phyloP scores from a whole-genome alignment of 2,888 invertebrate genomes.

The Aleiodes testaceus region DNA sequence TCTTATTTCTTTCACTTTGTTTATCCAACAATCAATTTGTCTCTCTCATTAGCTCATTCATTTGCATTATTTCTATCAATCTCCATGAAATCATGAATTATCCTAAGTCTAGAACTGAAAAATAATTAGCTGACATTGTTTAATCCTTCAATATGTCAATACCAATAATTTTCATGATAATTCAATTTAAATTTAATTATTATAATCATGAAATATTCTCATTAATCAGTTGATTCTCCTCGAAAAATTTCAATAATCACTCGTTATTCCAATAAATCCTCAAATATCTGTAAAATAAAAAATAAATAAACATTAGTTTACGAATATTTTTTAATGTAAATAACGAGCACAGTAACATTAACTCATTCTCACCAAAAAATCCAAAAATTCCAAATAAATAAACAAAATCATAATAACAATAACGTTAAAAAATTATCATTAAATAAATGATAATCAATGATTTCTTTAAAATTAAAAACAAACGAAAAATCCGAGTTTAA shows the following conservation, averaged over 20 bases:
- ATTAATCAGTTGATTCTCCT: slow-evolving; percentile 47
- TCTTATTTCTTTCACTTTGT: neutral
- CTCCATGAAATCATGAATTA: slow-evolving; percentile 47
- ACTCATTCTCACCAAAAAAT: neutral
- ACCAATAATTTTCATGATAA: slow-evolving; percentile 44
- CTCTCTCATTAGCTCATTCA: neutral
- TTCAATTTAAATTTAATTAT: slow-evolving; percentile 27
- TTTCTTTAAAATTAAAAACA: neutral
- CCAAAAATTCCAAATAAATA: neutral
- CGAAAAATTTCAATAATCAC: too few species aligned
- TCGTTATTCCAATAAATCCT: too few species aligned
- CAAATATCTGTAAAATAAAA: too few species aligned
- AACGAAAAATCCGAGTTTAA: neutral
- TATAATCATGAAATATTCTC: slow-evolving; percentile 52
- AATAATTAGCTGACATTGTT: slow-evolving; percentile 65
- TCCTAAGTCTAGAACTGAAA: slow-evolving; percentile 67
- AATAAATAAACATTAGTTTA: too few species aligned
- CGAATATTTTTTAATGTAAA: too few species aligned
- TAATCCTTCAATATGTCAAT: slow-evolving; percentile 46
- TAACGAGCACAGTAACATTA: neutral
- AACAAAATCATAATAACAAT: neutral
- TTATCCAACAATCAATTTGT: neutral
- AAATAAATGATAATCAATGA: too few species aligned
- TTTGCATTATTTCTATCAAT: neutral
- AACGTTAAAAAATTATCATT: too few species aligned